Base-by-base conservation (phyloP, 2,888 invertebrate species). In the Camptogramma bilineatum region DNA sequence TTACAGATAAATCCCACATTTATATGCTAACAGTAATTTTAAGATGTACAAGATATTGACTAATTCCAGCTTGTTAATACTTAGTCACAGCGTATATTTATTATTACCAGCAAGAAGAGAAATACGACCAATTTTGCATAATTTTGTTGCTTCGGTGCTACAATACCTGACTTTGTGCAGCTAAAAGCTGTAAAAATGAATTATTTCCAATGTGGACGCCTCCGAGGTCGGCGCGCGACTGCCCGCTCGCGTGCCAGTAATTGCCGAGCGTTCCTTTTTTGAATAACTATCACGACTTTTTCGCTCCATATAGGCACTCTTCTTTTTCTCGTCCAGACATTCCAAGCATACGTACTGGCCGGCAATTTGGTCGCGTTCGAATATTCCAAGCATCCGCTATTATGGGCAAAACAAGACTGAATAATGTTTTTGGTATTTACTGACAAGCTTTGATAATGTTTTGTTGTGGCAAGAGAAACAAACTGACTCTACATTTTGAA, bases 271-370 rank as follows among this genome's bases (percentile, higher is more conserved):
- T 91, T 89, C 90, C 88, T 91, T 92, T 92, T 92, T 90, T 87
- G 88, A 90, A 90, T 86, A 89, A 88, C 90, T 90, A 92, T 92
- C 91, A 93, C 92, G 93, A 93, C 89, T 92, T 87, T 91, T 93
- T 92, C 91, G 91, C 88, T 90, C 90, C 86, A 87, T 85, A 88
- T 87, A 64, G 18, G 21, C 34, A 79, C 84, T 84, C 83, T 87
- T 88, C 85, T 83, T 78, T 76, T 76, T 80, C 76, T 80, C 72
- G 74, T 76, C 76, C 75, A 85, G 80, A 86, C 86, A 91, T 93
- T 90, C 92, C 82, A 80, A 78, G 88, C 91, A 90, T 91, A 89
- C 87, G 77, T 69, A 71, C 70, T 62, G 88, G 83, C 87, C 73
- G 79, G 79, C 83, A 87, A 87, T 89, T 87, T 89, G 75, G 81